Base-by-base conservation (phyloP, 1,140 invertebrate genomes). In the Drosophila rhopaloa region DNA sequence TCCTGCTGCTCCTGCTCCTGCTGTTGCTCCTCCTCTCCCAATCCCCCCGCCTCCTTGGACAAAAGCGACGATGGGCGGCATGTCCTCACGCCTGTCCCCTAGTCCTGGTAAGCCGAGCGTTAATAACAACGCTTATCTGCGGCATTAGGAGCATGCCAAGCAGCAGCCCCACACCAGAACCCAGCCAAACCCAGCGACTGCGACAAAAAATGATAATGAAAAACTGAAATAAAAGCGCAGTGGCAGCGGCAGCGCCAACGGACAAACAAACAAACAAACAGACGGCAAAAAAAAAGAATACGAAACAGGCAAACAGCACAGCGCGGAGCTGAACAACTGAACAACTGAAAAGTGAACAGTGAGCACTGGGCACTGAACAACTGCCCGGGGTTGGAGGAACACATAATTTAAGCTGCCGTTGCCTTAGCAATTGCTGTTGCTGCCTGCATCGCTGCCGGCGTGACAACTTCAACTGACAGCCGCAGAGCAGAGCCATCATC, bases 71-170 rank as follows among this genome's bases (percentile, higher is more conserved):
- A 66, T 68, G 80, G 46, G 61, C 51, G 68, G 56, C 60, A 67
- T 76, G 66, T 80, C 59, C 58, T 79, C 76, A 55, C 70, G 70
- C 65, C 70, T 71, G 77, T 71, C 65, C 66, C 76, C 72, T 58
- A 61, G 70, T 76, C 76, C 79, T 88, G 76, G 85, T 90, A 90
- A 90, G 88, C 85, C 81, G 81, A 90, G 85, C 85, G 85, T 90
- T 90, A 90, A 90, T 90, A 90, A 90, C 85, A 90, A 81, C 85
- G 85, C 85, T 90, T 90, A 90, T 90, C 85, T 90, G 78, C 72
- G 81, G 85, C 85, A 90, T 90, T 90, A 90, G 82, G 74, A 90
- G 88, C 76, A 73, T 76, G 57, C 66, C 84, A 68, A 86, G 78
- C 82, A 81, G 70, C 65, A 66, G 46, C 68, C 61, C 40, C 24